These are phyloP conservation scores for Cephus pygmeus DNA, from an alignment of 2,888 invertebrate species.

Conservation along the genomic window DNA sequence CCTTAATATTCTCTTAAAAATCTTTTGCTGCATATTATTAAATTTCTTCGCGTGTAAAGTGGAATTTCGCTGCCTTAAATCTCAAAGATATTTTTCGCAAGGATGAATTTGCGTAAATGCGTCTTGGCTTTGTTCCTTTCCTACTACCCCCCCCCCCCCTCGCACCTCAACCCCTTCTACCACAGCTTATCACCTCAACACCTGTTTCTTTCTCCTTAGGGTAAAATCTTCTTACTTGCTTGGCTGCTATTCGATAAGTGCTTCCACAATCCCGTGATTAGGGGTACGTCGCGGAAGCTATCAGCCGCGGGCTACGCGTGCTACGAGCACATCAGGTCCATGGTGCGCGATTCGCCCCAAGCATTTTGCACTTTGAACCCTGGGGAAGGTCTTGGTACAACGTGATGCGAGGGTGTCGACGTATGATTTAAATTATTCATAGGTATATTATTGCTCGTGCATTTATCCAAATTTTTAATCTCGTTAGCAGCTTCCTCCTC, in stretches of 20 bases:
- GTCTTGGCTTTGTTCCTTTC: neutral
- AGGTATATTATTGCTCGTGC: slow-evolving; percentile 43
- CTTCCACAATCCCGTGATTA: slow-evolving; percentile 59
- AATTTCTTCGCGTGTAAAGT: neutral
- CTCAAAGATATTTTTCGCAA: neutral
- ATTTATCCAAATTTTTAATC: slow-evolving; percentile 30
- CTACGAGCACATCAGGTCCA: slow-evolving; percentile 59
- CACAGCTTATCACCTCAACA: slow-evolving; percentile 18
- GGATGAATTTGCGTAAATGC: neutral
- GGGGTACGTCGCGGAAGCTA: slow-evolving; percentile 57
- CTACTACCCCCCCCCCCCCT: neutral
- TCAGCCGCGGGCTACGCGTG: slow-evolving; percentile 56
- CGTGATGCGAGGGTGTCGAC: slow-evolving; percentile 42
- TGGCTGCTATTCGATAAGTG: slow-evolving; percentile 45
- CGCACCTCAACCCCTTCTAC: neutral
- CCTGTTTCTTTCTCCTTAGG: slow-evolving; percentile 11
- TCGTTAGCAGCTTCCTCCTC: slow-evolving; percentile 46
- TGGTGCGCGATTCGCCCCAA: slow-evolving; percentile 56
- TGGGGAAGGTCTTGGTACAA: slow-evolving; percentile 50
- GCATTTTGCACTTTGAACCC: slow-evolving; percentile 55
- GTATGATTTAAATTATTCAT: slow-evolving; percentile 53
- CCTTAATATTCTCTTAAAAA: neutral
- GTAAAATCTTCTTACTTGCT: slow-evolving; percentile 23
- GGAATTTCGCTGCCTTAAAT: neutral
- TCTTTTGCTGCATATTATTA: neutral